Evolutionary conservation across 2,888 invertebrate species (phyloP).

Genomic region (Carcina quercana): DNA sequence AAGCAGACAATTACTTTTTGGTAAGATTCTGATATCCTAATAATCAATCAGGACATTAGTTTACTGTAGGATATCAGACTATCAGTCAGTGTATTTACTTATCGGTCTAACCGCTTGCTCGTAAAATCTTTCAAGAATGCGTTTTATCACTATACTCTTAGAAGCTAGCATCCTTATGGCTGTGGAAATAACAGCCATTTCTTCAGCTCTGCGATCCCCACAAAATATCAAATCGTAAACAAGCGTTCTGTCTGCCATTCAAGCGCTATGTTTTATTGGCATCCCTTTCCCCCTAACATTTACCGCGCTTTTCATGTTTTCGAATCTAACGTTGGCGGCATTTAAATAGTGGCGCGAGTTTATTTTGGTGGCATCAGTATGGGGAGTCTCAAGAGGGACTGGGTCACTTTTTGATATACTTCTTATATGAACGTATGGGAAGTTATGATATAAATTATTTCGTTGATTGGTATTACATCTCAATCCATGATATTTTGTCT

Average conservation of each 20-base stretch:
- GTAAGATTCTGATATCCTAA: too few species aligned
- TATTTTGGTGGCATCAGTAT: conserved; percentile 55
- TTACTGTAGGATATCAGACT: too few species aligned
- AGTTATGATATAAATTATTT: conserved; percentile 36
- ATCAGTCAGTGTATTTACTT: too few species aligned
- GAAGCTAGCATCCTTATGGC: conserved; percentile 54
- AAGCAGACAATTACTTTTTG: too few species aligned
- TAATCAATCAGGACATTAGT: too few species aligned
- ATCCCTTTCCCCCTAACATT: conserved; percentile 65
- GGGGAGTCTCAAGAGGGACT: conserved; percentile 54
- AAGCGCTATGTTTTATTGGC: conserved; percentile 69
- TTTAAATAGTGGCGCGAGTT: conserved; percentile 68
- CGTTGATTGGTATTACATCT: conserved; percentile 18
- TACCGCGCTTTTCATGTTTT: conserved; percentile 68
- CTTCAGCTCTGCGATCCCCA: conserved; percentile 42
- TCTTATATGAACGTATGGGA: conserved; percentile 45
- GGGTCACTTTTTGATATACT: conserved; percentile 68
- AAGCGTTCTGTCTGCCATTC: conserved; percentile 60
- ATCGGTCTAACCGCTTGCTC: too few species aligned
- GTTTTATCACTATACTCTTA: conserved; percentile 43
- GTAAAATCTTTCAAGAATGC: conserved; percentile 27
- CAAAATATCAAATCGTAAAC: conserved; percentile 67
- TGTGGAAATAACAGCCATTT: conserved; percentile 64
- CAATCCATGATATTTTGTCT: conserved; percentile 27
- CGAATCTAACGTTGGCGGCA: conserved; percentile 67